Percentiles rank a stretch among this genome's conserved stretches.
phyloP scores from a whole-genome alignment of 2,888 invertebrate species.

The Darwinula stevensoni region DNA sequence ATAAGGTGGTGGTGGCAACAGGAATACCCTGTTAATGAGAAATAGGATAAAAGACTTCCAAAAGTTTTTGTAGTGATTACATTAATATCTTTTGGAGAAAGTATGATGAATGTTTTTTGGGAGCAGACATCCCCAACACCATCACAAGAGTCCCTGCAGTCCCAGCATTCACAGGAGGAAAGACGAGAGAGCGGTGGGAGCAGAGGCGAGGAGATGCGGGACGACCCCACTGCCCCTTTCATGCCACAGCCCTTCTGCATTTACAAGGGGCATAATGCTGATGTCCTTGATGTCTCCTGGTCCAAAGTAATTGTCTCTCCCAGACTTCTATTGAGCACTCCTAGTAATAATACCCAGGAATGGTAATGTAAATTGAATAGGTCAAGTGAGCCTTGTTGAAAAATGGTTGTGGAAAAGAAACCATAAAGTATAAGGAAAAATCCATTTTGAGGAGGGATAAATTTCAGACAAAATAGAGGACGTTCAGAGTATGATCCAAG shows the following conservation, averaged over 20 bases:
- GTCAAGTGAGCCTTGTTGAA: too few relatives aligned
- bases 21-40: too few relatives aligned
- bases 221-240: conserved; percentile 30
- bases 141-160: conserved; percentile 64
- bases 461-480: too few relatives aligned
- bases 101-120: too few relatives aligned
- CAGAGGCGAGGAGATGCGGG: background rate
- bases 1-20: too few relatives aligned
- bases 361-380: background rate
- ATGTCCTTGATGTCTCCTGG: conserved; percentile 89
- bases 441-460: background rate
- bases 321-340: too few relatives aligned
- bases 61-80: background rate
- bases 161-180: conserved; percentile 27
- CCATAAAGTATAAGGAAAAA: background rate
- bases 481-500: too few relatives aligned
- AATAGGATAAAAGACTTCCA: background rate
- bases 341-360: too few relatives aligned
- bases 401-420: background rate
- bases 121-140: conserved; percentile 45
- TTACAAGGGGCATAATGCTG: conserved; percentile 81
- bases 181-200: conserved; percentile 10
- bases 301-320: conserved; percentile 45
- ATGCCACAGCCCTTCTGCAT: conserved; percentile 70
- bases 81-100: too few relatives aligned